Base-by-base conservation (phyloP, 1,140 invertebrate species). In the Platyscapa corneri region DNA sequence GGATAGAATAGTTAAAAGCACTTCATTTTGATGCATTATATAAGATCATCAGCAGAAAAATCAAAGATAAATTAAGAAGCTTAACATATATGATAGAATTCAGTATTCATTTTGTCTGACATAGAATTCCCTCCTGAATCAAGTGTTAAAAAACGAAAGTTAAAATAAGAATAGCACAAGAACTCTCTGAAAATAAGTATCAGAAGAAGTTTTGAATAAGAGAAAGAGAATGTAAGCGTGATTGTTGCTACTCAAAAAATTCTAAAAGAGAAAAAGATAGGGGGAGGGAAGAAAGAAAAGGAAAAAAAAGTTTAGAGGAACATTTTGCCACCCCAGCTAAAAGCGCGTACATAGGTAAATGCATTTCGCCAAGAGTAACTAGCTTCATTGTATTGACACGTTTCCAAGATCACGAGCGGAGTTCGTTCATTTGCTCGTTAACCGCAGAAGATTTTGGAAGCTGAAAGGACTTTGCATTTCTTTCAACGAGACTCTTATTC, bases 311-410 rank as follows among this genome's bases (percentile, higher is more conserved):
- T 70, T 75, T 37, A 34, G 27, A 30, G 16, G 39, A 84, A n/a
- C 42, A 32, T 64, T 86, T 86, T 64, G 65, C 32, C 75, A 77
- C 74, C 75, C 49, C 46, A 67, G n/a, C 75, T 34, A 12, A 23
- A 64, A 83, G 39, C 39, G 30, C 20, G 49, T 20, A 32, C 32
- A 67, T 12, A 78, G 80, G 64, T 82, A 82, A 78, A 72, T 82
- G 39, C 79, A 84, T 86, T 85, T 49, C 56, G 34, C 64, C 42
- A 7, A 27, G 16, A 23, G 76, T 79, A 84, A 84, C 83, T 70
- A 74, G 46, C 46, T 74, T 79, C 60, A 79, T 79, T 79, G 32
- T 79, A 84, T 84, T 79, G 60, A 72, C 83, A 72, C 82, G 74
- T 27, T 56, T 32, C 27, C 32, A 32, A 46, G 67, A 56, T 20